Evolutionary conservation across 2,113 vertebrate species (phyloP), one percentile per base, ranked within the genome.

Genomic region (Phylloscopus whistleri): DNA sequence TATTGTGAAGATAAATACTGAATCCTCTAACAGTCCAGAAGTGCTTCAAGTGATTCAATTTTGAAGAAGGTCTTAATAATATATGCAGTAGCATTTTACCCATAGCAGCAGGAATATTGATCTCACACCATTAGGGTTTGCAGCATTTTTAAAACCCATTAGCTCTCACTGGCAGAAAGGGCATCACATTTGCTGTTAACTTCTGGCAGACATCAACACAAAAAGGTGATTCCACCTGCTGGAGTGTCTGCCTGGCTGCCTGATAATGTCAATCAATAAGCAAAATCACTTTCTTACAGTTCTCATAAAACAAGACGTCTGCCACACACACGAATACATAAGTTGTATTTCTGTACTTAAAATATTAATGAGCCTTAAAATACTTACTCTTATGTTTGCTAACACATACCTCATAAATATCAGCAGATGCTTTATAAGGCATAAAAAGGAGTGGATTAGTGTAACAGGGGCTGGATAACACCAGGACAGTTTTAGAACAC

Each of bases 251-350:
- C 94, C 96, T 97, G 95, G 74, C 95, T 97, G 75, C 94, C 96
- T 98, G 98, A 98, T 97, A 98, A 97, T 96, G 98, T 97, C 98
- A 98, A 94, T 98, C 98, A 98, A 98, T 98, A 98, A 87, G 75
- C 89, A 96, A 97, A 98, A 97, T 97, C 90, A 93, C 95, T 97
- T 97, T 95, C 96, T 96, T 81, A 51, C 62, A 79, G 96, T 92
- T 95, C 91, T 84, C 89, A 92, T 91, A 98, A 92, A 97, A 94
- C 93, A 97, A 97, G 91, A 96, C 76, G 68, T 90, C 95, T 97
- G 91, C 89, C 96, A 74, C 77, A 58, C 95, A 95, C 93, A 64
- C 70, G 66, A 86, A 93, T 73, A 62, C 59, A 94, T 84, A 94
- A 92, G 96, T 49, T 96, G 13, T 41, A 52, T 72, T 93, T 84